Percentiles rank a stretch among this genome's conserved stretches.
These are phyloP conservation scores for Glyptemys insculpta DNA, from an alignment of 2,797 vertebrate species.

Conservation along the genomic window DNA sequence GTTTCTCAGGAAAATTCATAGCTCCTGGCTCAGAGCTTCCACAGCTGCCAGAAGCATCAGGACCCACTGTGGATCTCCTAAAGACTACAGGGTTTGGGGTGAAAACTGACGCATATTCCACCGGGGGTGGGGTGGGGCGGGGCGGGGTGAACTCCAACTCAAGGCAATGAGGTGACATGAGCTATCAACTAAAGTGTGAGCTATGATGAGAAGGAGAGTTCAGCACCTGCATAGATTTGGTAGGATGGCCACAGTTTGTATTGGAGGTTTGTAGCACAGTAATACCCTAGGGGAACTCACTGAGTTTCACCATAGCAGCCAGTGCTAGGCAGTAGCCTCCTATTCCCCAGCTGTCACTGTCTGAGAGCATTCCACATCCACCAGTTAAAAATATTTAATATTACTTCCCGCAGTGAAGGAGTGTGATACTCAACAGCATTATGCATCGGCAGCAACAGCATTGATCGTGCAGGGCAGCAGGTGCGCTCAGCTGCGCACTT, in stretches of 20 bases:
- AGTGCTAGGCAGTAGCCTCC: accelerated
- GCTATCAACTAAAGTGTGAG: not conserved
- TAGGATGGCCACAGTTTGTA: not conserved
- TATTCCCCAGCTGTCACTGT: not conserved
- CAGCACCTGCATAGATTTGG: not conserved
- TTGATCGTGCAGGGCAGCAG: not conserved
- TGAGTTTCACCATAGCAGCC: accelerated
- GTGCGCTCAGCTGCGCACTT: not conserved
- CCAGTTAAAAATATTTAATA: not conserved
- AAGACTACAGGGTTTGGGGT: not conserved
- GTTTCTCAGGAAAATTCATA: accelerated
- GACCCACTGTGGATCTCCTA: not conserved
- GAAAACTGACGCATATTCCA: not conserved
- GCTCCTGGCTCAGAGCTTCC: not conserved
- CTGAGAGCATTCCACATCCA: not conserved
- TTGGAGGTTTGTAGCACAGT: not conserved
- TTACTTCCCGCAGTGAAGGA: not conserved
- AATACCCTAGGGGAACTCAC: not conserved
- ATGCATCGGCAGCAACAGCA: not conserved
- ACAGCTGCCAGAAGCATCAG: not conserved
- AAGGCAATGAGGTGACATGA: not conserved
- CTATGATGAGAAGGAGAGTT: not conserved
- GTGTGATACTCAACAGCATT: not conserved
- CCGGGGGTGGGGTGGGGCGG: accelerated
- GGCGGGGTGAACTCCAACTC: not conserved